A percentile compares a stretch with the other conserved stretches of the same genome.
These are phyloP conservation scores for Bujurquina vittata DNA, from an alignment of 2,113 vertebrate species.

Conservation along the genomic window DNA sequence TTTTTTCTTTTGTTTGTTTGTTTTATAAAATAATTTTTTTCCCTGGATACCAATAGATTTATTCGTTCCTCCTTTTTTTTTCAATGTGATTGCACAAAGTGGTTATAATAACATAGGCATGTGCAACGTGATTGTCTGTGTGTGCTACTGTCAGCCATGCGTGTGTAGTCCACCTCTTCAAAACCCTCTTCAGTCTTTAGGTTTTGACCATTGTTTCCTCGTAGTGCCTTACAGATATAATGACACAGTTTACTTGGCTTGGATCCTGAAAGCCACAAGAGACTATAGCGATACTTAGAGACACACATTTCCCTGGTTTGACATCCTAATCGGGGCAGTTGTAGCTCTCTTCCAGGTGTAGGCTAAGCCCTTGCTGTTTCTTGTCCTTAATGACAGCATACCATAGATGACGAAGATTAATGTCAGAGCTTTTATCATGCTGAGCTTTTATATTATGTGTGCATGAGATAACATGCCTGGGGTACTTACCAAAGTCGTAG, in stretches of 20 bases:
- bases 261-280: conserved; percentile 83
- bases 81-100: conserved; percentile 93
- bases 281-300: conserved; percentile 73
- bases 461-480: conserved; percentile 77
- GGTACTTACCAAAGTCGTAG: conserved; percentile 79
- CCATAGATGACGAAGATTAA: conserved; percentile 43
- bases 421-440: conserved; percentile 46
- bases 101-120: conserved; percentile 89
- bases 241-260: conserved; percentile 87
- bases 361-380: conserved; percentile 69
- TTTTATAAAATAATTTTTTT: not conserved
- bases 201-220: conserved; percentile 89
- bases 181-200: conserved; percentile 84
- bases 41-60: conserved; percentile 90
- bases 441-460: conserved; percentile 69
- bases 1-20: conserved; percentile 68
- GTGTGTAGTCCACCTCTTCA: conserved; percentile 82
- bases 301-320: conserved; percentile 67
- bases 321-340: conserved; percentile 64
- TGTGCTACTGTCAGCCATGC: conserved; percentile 85
- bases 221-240: conserved; percentile 99
- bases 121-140: conserved; percentile 89
- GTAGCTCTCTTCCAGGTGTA: conserved; percentile 79
- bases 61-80: conserved; percentile 70
- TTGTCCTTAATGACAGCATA: conserved; percentile 52